A percentile compares a stretch with the other conserved stretches of the same genome.
Conservation (phyloP, 2,888 invertebrate genomes). For the Ommatoiulus sabulosus region DNA sequence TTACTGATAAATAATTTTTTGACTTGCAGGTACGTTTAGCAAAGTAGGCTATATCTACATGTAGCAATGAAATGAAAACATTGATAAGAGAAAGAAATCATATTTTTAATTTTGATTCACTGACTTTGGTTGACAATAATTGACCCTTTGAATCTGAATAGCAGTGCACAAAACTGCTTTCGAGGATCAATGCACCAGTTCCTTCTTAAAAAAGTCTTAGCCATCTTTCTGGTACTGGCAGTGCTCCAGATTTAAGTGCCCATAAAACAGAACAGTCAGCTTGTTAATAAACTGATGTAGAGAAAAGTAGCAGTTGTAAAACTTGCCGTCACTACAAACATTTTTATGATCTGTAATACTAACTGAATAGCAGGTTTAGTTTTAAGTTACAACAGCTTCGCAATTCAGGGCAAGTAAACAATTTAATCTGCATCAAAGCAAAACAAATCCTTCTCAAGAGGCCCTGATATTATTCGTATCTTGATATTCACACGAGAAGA, state of each 20-base stretch:
- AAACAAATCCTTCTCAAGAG: neutral
- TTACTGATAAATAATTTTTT: too few species aligned
- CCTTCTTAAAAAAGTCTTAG: neutral
- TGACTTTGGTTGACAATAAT: too few species aligned
- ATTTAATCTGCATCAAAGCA: constrained; percentile 16
- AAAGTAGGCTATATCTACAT: too few species aligned
- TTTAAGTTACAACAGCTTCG: neutral
- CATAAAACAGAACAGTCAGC: neutral
- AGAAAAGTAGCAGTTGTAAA: neutral
- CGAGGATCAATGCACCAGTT: neutral
- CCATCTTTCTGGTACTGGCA: neutral
- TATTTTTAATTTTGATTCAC: too few species aligned
- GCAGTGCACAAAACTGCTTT: neutral
- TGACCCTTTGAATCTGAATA: neutral
- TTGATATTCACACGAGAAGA: neutral
- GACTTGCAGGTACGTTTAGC: too few species aligned
- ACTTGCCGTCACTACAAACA: neutral
- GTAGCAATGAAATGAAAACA: too few species aligned
- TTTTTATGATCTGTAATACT: constrained; percentile 23
- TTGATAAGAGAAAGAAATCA: too few species aligned
- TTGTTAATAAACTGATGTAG: constrained; percentile 10
- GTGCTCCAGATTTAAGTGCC: neutral
- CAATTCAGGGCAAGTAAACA: neutral
- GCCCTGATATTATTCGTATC: neutral
- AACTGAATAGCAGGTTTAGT: neutral